Percentiles rank a stretch among this genome's conserved stretches.
These are phyloP conservation scores for Rhynchonycteris naso DNA, from an alignment of 2,797 vertebrate genomes.

Conservation along the genomic window DNA sequence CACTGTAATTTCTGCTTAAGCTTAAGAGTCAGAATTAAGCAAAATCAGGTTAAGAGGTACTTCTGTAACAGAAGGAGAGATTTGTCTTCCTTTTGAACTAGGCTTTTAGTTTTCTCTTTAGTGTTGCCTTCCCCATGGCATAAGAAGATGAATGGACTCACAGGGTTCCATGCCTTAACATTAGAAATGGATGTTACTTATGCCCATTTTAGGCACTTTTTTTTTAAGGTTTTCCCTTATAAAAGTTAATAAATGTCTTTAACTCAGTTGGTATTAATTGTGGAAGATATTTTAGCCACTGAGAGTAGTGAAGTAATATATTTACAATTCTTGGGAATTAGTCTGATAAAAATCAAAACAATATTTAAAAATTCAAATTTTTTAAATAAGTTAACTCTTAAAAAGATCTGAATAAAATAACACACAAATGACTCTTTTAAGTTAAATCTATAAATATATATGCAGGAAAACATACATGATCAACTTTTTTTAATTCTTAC, in stretches of 20 bases:
- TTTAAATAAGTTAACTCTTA: not conserved
- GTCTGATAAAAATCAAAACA: not conserved
- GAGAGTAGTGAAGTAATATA: not conserved
- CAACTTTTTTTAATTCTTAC: not conserved
- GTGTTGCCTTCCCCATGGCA: slow-evolving; percentile 43
- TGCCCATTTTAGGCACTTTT: slow-evolving; percentile 33
- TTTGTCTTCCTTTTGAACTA: slow-evolving; percentile 54
- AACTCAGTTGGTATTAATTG: slow-evolving; percentile 6
- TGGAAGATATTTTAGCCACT: not conserved
- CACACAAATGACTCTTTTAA: not conserved
- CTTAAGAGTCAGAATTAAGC: slow-evolving; percentile 64
- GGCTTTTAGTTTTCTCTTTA: slow-evolving; percentile 33
- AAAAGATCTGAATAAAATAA: slow-evolving; percentile 10
- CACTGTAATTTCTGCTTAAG: slow-evolving; percentile 68
- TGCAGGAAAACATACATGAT: not conserved
- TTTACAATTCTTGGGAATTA: not conserved
- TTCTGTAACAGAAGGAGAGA: slow-evolving; percentile 53
- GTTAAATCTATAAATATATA: slow-evolving; percentile 13
- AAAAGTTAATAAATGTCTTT: slow-evolving; percentile 39
- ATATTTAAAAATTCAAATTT: not conserved
- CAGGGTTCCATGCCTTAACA: not conserved
- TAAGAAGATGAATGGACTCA: not conserved
- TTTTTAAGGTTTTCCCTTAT: not conserved
- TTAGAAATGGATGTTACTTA: not conserved
- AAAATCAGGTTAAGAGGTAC: slow-evolving; percentile 67